Evolutionary conservation across 2,888 invertebrate genomes (phyloP), one percentile per base, ranked within the genome.

Genomic region (Heteromurus nitidus): DNA sequence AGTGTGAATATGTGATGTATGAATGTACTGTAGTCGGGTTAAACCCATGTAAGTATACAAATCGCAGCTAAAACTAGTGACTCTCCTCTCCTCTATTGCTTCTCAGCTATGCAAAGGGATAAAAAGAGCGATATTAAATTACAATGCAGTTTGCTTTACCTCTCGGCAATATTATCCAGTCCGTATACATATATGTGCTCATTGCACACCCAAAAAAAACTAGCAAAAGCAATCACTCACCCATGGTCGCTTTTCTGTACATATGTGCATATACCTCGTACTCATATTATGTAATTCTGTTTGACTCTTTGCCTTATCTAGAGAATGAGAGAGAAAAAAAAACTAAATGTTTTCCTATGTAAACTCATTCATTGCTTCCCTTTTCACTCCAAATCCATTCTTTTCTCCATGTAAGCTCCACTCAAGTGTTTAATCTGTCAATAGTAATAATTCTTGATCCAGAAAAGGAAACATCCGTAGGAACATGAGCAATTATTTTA

Each of bases 381-480:
- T 31, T 31, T 62, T 55, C 13, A 11, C 55, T 55, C 26, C 26
- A 3, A 24, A 9, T 50, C 11, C 26, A 31, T 55, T n/a, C n/a
- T n/a, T n/a, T n/a, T n/a, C n/a, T n/a, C n/a, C n/a, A 24, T 55
- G 22, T 31, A 30, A 62, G 64, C 44, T 55, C 53, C 67, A 65
- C 50, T 75, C 75, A 67, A 75, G 75, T 75, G 67, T 75, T 75
- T 75, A 75, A 75, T 75, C 75, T 74, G 74, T 74, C 64, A 74
- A 74, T 74, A n/a, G n/a, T n/a, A 74, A 53, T 31, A 53, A 73
- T 73, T 44, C 44, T 18, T 42, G 44, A 73, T 42, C 47, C 24
- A 58, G 58, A 70, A 73, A 72, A 73, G 30, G 62, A 47, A 73
- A 73, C 47, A 50, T 70, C 70, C 58, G 62, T 28, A 16, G 20